phyloP scores from a whole-genome alignment of 1,140 invertebrate species.

The Frieseomelitta varia region DNA sequence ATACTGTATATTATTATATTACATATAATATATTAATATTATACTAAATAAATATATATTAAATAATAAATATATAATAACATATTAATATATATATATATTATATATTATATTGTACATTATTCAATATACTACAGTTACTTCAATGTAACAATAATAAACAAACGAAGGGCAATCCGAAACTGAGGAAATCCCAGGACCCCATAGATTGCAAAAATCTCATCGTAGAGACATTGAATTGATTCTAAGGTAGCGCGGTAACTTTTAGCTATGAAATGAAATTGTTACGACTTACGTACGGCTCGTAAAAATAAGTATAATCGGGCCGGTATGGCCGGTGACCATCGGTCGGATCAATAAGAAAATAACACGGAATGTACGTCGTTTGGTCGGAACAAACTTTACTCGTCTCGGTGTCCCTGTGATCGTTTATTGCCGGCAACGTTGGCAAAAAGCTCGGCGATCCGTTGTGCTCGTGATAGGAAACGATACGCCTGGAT shows the following conservation, averaged over 20 bases:
- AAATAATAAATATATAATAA: too few species aligned
- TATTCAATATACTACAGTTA: too few species aligned
- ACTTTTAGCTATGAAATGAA: slow-evolving; percentile 2
- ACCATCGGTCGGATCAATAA: background rate
- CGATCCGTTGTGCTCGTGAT: background rate
- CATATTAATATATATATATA: too few species aligned
- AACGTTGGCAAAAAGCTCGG: background rate
- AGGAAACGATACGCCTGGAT: background rate
- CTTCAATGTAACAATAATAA: background rate
- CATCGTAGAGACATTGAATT: background rate
- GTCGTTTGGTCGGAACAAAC: background rate
- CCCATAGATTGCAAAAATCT: background rate
- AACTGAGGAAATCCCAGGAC: rapidly evolving
- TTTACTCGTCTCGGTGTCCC: background rate
- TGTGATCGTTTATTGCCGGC: slow-evolving; percentile 22
- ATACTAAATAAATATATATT: too few species aligned
- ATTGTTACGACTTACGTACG: slow-evolving; percentile 5
- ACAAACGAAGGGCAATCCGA: background rate
- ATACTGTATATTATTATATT: too few species aligned
- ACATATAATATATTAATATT: too few species aligned
- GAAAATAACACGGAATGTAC: background rate
- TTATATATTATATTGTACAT: too few species aligned
- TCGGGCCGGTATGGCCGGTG: background rate
- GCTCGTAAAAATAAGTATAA: slow-evolving; percentile 23
- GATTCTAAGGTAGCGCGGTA: background rate